phyloP scores from a whole-genome alignment of 2,888 invertebrate species.

The Encarsia formosa region DNA sequence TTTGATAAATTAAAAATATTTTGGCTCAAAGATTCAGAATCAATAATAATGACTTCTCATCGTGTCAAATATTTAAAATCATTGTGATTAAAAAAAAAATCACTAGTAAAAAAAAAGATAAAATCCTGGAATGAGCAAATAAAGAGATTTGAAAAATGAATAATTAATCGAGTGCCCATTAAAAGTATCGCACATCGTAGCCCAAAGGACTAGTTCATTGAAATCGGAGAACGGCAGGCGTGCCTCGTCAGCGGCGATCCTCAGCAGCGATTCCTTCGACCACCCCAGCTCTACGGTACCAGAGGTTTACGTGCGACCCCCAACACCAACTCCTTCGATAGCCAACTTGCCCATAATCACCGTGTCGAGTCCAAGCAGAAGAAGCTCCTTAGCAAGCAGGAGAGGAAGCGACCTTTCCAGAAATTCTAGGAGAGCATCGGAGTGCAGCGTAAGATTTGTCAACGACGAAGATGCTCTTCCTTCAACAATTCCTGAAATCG shows the following conservation, averaged over 20 bases:
- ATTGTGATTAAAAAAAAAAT: too few relatives aligned
- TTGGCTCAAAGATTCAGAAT: too few relatives aligned
- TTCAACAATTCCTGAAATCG: too few relatives aligned
- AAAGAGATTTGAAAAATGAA: too few relatives aligned
- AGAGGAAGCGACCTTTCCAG: conserved; percentile 38
- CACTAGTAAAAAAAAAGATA: too few relatives aligned
- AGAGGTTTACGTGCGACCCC: conserved; percentile 48
- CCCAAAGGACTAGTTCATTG: neutral
- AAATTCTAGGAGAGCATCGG: conserved; percentile 41
- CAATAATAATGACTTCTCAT: too few relatives aligned
- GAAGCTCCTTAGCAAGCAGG: conserved; percentile 45
- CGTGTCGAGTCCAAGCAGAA: conserved; percentile 45
- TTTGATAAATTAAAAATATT: too few relatives aligned
- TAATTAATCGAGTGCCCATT: too few relatives aligned
- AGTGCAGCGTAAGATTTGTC: conserved; percentile 43
- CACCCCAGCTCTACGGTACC: conserved; percentile 42
- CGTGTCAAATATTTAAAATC: too few relatives aligned
- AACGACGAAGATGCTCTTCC: conserved; percentile 42
- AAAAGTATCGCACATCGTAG: conserved; percentile 16
- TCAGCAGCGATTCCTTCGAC: neutral
- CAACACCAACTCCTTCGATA: conserved; percentile 45
- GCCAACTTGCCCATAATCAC: conserved; percentile 45
- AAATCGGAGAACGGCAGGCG: too few relatives aligned
- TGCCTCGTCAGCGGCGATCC: too few relatives aligned
- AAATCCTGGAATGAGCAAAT: too few relatives aligned